Conservation (phyloP, 1,140 invertebrate genomes). For the Drosophila arizonae region DNA sequence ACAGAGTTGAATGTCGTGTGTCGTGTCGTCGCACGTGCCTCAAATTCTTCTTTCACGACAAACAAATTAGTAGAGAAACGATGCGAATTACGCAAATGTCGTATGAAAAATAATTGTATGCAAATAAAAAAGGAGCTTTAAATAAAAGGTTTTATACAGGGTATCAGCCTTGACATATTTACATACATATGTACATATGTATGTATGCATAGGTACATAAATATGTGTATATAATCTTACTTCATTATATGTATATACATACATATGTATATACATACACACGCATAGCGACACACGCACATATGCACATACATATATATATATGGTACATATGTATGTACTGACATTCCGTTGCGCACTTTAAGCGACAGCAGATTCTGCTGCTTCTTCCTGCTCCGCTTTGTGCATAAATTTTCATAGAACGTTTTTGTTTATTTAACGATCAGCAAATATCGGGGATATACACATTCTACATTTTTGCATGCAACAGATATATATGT, state of each 20-base stretch:
- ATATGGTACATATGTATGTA: not conserved
- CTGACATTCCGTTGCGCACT: not conserved
- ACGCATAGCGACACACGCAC: not conserved
- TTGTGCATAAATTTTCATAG: not conserved
- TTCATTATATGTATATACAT: too few species aligned
- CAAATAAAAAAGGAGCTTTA: not conserved
- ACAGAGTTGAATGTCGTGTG: not conserved
- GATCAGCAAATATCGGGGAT: not conserved
- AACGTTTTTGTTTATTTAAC: not conserved
- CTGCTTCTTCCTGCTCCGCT: not conserved
- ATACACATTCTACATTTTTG: not conserved
- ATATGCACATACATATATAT: too few species aligned
- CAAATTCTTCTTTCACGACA: conserved; percentile 14
- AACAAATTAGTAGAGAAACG: conserved; percentile 3
- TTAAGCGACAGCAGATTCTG: not conserved
- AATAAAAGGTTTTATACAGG: not conserved
- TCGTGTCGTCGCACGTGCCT: conserved; percentile 1
- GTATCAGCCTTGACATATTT: not conserved
- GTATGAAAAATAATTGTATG: not conserved
- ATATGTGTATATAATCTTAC: not conserved
- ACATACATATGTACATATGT: not conserved
- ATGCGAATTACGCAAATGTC: not conserved
- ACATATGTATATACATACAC: conserved; percentile 1
- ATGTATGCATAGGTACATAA: not conserved
- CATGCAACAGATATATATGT: too few species aligned